Evolutionary conservation across 2,888 invertebrate species (phyloP).

Genomic region (Cinara cedri): DNA sequence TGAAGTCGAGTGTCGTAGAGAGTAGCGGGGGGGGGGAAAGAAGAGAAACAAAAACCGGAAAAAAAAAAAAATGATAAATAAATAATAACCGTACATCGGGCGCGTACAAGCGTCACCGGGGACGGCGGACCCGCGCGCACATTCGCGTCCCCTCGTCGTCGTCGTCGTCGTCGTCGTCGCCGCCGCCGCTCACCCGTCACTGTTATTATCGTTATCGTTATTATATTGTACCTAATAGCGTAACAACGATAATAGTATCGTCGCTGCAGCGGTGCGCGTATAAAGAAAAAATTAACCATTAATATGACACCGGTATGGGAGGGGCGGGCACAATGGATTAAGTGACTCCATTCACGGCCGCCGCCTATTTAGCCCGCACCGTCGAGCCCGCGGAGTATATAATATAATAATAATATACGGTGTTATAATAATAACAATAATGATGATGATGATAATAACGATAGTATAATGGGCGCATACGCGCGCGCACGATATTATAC

Average conservation of each 20-base stretch:
- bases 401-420: not conserved
- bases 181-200: not conserved
- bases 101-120: too few species aligned
- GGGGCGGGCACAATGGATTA: constrained; percentile 50
- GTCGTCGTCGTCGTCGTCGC: not conserved
- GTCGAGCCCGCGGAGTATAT: not conserved
- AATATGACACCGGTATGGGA: constrained; percentile 53
- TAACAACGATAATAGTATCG: too few species aligned
- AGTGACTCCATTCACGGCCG: constrained; percentile 53
- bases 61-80: too few species aligned
- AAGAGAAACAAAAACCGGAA: too few species aligned
- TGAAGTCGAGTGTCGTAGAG: constrained; percentile 29
- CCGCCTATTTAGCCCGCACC: constrained; percentile 32
- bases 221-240: too few species aligned
- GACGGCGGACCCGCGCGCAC: too few species aligned
- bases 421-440: not conserved
- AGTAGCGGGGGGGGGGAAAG: too few species aligned
- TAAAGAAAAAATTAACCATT: constrained; percentile 56
- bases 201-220: not conserved
- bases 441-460: constrained; percentile 19
- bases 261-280: too few species aligned
- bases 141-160: too few species aligned
- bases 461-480: not conserved
- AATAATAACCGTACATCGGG: too few species aligned
- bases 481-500: constrained; percentile 19